phyloP scores from a whole-genome alignment of 2,113 vertebrate genomes.

The Sapajus apella region DNA sequence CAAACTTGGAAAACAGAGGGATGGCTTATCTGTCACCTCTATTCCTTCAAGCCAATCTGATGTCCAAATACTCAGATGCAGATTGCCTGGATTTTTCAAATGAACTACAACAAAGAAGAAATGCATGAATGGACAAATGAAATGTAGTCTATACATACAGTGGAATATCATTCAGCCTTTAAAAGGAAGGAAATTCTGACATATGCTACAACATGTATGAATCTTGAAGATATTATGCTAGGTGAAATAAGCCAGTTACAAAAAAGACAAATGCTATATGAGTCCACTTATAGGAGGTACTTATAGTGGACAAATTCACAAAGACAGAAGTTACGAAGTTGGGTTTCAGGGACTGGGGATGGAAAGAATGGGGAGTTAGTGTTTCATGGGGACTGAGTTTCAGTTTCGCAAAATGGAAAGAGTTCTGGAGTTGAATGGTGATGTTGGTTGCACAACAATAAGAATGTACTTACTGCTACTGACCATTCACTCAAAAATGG shows the following conservation, averaged over 20 bases:
- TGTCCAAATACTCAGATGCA: neutral
- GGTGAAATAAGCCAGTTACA: neutral
- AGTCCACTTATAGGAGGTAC: neutral
- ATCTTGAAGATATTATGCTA: neutral
- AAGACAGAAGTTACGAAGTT: neutral
- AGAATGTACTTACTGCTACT: neutral
- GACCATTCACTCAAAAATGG: neutral
- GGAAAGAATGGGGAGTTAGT: neutral
- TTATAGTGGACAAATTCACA: neutral
- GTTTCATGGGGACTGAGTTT: neutral
- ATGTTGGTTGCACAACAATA: neutral
- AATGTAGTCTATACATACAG: neutral
- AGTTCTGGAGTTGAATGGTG: neutral
- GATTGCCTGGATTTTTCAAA: neutral
- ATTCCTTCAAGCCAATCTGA: neutral
- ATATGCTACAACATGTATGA: neutral
- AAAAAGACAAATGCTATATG: neutral
- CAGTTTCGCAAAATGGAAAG: neutral
- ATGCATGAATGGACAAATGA: neutral
- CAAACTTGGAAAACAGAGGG: neutral
- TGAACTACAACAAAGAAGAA: neutral
- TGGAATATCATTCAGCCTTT: neutral
- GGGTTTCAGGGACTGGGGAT: neutral
- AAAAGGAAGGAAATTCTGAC: neutral
- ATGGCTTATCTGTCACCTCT: neutral